Evolutionary conservation across 2,113 vertebrate genomes (phyloP), one percentile per base, ranked within the genome.

Genomic region (Psittacus erithacus): DNA sequence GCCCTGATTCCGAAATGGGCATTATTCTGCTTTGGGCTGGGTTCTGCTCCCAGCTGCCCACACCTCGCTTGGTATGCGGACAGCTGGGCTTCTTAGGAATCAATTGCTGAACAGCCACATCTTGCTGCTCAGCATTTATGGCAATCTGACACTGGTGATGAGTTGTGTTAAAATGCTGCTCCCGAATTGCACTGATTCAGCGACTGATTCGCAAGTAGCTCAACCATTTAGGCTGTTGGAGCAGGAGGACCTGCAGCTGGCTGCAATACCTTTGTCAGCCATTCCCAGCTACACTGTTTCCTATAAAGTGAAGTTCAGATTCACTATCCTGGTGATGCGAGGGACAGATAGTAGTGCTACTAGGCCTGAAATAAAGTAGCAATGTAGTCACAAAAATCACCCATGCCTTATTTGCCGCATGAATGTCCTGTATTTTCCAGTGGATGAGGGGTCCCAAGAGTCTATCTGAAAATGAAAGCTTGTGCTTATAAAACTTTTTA

Each of bases 61-160:
- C 22, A 23, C 31, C n/a, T 55, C 1, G 0, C 50, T 62, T 50
- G 46, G 27, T 49, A 23, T 0, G 0, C 64, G 57, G 62, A 5
- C n/a, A n/a, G 44, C 35, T 71, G 74, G 76, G 25, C 73, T 79
- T 29, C 65, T 60, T 84, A 13, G 3, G 4, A 62, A 23, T 62
- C 62, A 75, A 3, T 39, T 47, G 43, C 67, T 62, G 41, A 44
- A 25, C 1, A 4, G 28, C 64, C 28, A 27, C 35, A 9, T 76
- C 74, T 60, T 59, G 38, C 43, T 77, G 63, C 59, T 60, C 31
- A 79, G 62, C 18, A 12, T 50, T 76, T 50, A 9, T 17, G 50
- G 57, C 63, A 76, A 4, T 59, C 35, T 81, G 69, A 43, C 1
- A 4, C 57, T 67, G 41, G 28, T 16, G 57, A 46, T 50, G 63